These are phyloP conservation scores for Hemibagrus wyckioides DNA, from an alignment of 2,113 vertebrate genomes.

Conservation along the genomic window DNA sequence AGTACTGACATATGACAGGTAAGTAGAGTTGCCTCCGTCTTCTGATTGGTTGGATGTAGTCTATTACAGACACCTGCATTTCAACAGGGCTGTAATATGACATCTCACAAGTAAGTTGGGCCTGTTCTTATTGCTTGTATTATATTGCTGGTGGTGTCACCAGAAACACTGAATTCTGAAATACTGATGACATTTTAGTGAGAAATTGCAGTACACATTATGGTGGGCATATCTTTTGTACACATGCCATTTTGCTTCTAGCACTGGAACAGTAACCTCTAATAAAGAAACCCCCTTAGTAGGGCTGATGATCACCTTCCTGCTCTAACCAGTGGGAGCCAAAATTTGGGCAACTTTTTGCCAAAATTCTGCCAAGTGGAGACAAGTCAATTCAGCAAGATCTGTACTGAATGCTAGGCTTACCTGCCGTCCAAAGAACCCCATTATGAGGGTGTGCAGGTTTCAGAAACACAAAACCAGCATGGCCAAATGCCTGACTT, in stretches of 20 bases:
- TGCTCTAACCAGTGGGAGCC: neutral
- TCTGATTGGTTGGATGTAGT: neutral
- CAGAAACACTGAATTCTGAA: neutral
- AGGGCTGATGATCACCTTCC: neutral
- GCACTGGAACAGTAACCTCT: neutral
- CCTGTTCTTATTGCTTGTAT: neutral
- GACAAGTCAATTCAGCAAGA: neutral
- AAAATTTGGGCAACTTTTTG: neutral
- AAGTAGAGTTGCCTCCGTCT: neutral
- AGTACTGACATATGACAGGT: neutral
- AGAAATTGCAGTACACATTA: neutral
- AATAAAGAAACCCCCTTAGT: neutral
- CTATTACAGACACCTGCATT: neutral
- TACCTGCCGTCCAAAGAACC: neutral
- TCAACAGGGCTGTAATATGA: neutral
- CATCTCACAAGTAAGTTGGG: neutral
- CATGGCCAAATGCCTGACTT: neutral
- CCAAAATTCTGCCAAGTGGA: neutral
- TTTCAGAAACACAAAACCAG: neutral
- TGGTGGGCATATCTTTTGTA: neutral
- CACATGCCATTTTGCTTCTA: neutral
- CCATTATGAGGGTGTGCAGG: neutral
- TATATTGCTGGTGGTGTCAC: neutral
- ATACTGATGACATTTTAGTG: neutral
- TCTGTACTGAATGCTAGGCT: neutral